Evolutionary conservation across 1,140 invertebrate genomes (phyloP).

Genomic region (Drosophila albomicans): DNA sequence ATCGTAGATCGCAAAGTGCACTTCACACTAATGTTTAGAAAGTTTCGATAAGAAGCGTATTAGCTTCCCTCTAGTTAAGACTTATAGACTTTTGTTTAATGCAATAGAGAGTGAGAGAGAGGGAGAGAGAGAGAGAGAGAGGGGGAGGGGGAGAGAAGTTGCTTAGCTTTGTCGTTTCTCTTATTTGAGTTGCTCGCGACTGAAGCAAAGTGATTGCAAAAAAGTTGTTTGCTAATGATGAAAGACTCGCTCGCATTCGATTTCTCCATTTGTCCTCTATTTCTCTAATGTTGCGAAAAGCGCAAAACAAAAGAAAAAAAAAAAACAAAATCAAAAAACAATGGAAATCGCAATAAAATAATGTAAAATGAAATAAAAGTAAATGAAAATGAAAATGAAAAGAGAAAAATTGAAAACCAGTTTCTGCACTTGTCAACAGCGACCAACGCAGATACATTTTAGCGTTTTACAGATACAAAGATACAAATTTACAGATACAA

Average conservation of each 20-base stretch:
- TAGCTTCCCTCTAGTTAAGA: not conserved
- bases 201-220: slow-evolving; percentile 5
- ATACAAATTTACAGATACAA: slow-evolving; percentile 4
- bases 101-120: no score
- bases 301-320: no score
- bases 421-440: slow-evolving; percentile 39
- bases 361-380: slow-evolving; percentile 2
- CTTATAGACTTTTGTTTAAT: not conserved
- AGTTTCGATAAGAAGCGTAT: slow-evolving; percentile 7
- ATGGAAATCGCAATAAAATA: slow-evolving; percentile 9
- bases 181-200: not conserved
- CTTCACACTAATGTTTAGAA: not conserved
- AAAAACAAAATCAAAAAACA: not conserved
- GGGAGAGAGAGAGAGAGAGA: no score
- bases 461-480: not conserved
- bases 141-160: not conserved
- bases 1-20: not conserved
- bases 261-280: slow-evolving; percentile 31
- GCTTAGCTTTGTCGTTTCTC: not conserved
- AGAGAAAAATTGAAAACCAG: slow-evolving; percentile 30
- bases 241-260: slow-evolving; percentile 16
- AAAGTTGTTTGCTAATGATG: slow-evolving; percentile 20
- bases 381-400: slow-evolving; percentile 4
- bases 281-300: slow-evolving; percentile 3
- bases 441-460: slow-evolving; percentile 20